Base-by-base conservation (phyloP, 1,140 invertebrate species). In the Apis dorsata region DNA sequence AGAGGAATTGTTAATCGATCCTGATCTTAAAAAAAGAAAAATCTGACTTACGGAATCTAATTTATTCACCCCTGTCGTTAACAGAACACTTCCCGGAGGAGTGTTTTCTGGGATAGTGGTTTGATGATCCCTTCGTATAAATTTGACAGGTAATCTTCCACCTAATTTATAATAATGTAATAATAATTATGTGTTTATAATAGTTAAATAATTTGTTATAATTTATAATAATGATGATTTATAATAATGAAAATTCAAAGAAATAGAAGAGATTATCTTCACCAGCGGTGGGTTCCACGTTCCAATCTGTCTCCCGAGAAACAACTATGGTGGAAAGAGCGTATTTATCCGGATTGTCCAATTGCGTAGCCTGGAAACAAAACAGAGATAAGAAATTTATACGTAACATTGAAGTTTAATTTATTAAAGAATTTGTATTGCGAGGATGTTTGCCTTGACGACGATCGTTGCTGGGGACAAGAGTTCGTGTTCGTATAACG, bases 281-380 rank as follows among this genome's bases (percentile, higher is more conserved):
- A 94, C 93, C 93, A 79, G 90, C 90, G 66, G 90, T 93, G 21
- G 92, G 89, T 84, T 92, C 86, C 80, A 92, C 78, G 86, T 85
- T 84, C 85, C 90, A 74, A 89, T 91, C 84, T 83, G 93, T 95
- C 88, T 93, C 94, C 87, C 94, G 92, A 21, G 94, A 95, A 51
- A 98, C 94, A 73, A 97, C 95, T 59, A 98, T 94, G 1, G 98
- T 98, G 10, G 97, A 96, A 79, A 98, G 93, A 7, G 97, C 97
- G 91, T 98, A 98, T 65, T 98, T 95, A 93, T 98, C 98, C 0
- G 96, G 94, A 94, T 99, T 98, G 92, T 99, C 97, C 70, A 96
- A 94, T 93, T 98, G 98, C 1, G 96, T 97, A 24, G 97, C 97
- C 96, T 98, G 92, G 4, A 90, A 90, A 78, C 53, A 12, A 68